Evolutionary conservation across 2,888 invertebrate genomes (phyloP).

Genomic region (Rugalucina vietnamica): DNA sequence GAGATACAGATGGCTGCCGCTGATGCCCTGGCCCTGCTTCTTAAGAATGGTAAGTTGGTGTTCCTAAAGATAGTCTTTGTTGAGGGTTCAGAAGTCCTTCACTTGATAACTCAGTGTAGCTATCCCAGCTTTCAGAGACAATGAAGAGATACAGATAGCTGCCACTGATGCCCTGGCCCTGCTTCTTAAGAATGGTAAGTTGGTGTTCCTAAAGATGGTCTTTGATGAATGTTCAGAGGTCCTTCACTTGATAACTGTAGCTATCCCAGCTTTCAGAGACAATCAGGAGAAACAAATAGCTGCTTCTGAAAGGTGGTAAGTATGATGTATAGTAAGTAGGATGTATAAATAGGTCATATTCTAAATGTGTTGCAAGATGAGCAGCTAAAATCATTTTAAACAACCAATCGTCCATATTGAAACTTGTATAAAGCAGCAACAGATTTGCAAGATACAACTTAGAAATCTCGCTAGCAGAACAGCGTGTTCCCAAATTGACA

Average conservation of each 20-base stretch:
- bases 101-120: constrained; percentile 45
- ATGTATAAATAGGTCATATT: too few relatives aligned
- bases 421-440: too few relatives aligned
- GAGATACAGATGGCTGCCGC: constrained; percentile 31
- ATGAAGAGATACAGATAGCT: constrained; percentile 28
- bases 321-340: too few relatives aligned
- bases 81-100: constrained; percentile 33
- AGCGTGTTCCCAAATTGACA: too few relatives aligned
- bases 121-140: constrained; percentile 44
- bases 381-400: too few relatives aligned
- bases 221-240: too few relatives aligned
- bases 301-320: constrained; percentile 19
- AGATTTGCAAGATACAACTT: too few relatives aligned
- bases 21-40: constrained; percentile 26
- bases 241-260: constrained; percentile 39
- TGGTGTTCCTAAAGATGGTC: too few relatives aligned
- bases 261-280: constrained; percentile 46
- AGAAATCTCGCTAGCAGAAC: too few relatives aligned
- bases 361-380: too few relatives aligned
- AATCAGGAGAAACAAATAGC: constrained; percentile 25
- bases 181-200: constrained; percentile 31
- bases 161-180: constrained; percentile 23
- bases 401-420: too few relatives aligned
- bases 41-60: constrained; percentile 27
- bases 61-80: too few relatives aligned